Evolutionary conservation across 2,797 vertebrate genomes (phyloP).

Genomic region (Lithobates pipiens): DNA sequence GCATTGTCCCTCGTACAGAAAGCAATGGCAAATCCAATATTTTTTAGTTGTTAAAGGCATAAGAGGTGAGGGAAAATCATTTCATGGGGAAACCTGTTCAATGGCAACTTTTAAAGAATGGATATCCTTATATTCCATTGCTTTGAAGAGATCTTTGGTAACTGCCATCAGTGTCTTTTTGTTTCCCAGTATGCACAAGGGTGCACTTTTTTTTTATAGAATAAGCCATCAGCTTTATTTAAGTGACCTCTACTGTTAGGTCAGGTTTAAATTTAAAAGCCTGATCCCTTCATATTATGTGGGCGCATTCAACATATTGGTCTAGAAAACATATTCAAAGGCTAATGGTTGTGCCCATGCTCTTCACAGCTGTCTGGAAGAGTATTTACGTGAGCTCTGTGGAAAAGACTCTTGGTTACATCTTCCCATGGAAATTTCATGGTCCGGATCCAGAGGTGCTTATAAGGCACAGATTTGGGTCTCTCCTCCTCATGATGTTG

Average conservation of each 20-base stretch:
- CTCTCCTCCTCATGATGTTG: slow-evolving; percentile 73
- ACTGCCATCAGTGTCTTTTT: no score
- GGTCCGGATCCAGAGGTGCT: slow-evolving; percentile 87
- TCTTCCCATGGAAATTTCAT: slow-evolving; percentile 97
- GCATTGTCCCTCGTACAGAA: no score
- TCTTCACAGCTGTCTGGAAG: slow-evolving; percentile 93
- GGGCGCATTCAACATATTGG: slow-evolving; percentile 69
- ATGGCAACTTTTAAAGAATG: no score
- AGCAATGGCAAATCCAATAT: no score
- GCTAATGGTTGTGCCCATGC: slow-evolving; percentile 71
- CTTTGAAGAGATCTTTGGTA: no score
- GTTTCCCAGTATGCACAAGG: no score
- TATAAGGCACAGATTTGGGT: slow-evolving; percentile 85
- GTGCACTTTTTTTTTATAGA: neutral
- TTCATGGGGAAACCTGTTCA: no score
- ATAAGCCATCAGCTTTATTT: slow-evolving; percentile 74
- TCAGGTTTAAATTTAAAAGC: slow-evolving; percentile 52
- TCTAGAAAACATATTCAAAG: slow-evolving; percentile 64
- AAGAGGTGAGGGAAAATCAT: no score
- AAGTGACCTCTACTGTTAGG: slow-evolving; percentile 60
- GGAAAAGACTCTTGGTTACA: slow-evolving; percentile 88
- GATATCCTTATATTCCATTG: no score
- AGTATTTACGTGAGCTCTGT: slow-evolving; percentile 87
- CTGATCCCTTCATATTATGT: slow-evolving; percentile 47
- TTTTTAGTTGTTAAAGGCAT: no score